These are phyloP conservation scores for Nebria ingens DNA, from an alignment of 1,140 invertebrate species.

Conservation along the genomic window DNA sequence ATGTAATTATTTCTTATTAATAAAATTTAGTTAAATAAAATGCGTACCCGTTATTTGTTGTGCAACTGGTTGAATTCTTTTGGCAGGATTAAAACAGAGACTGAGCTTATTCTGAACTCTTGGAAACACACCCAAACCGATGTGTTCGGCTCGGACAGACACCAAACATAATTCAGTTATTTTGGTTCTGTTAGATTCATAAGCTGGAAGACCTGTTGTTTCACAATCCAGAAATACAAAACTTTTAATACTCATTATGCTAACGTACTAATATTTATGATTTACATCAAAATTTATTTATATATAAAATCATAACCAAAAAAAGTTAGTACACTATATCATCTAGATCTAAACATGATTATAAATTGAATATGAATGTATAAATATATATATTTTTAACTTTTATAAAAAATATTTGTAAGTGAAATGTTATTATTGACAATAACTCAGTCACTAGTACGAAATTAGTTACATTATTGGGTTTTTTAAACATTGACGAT, in stretches of 20 bases:
- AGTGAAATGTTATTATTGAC: too few relatives aligned
- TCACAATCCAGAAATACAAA: constrained; percentile 56
- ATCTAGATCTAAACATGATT: too few relatives aligned
- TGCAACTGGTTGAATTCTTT: constrained; percentile 35
- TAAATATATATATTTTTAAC: too few relatives aligned
- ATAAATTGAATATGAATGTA: too few relatives aligned
- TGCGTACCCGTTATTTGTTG: constrained; percentile 41
- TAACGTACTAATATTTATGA: background rate
- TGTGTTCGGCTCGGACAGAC: constrained; percentile 37
- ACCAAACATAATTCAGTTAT: constrained; percentile 51
- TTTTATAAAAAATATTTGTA: too few relatives aligned
- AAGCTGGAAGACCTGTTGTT: constrained; percentile 48
- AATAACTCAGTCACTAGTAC: too few relatives aligned
- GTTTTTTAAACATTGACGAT: too few relatives aligned
- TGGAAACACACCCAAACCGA: constrained; percentile 35
- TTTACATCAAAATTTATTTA: background rate
- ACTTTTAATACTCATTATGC: constrained; percentile 35
- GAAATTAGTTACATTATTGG: too few relatives aligned
- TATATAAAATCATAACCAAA: background rate
- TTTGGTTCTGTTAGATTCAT: constrained; percentile 40
- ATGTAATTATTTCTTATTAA: background rate
- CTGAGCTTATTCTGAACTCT: constrained; percentile 49
- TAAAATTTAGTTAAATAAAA: constrained; percentile 11
- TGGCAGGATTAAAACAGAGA: constrained; percentile 49
- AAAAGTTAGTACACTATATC: too few relatives aligned